phyloP scores from a whole-genome alignment of 2,113 vertebrate species.

The Nyctereutes procyonoides region DNA sequence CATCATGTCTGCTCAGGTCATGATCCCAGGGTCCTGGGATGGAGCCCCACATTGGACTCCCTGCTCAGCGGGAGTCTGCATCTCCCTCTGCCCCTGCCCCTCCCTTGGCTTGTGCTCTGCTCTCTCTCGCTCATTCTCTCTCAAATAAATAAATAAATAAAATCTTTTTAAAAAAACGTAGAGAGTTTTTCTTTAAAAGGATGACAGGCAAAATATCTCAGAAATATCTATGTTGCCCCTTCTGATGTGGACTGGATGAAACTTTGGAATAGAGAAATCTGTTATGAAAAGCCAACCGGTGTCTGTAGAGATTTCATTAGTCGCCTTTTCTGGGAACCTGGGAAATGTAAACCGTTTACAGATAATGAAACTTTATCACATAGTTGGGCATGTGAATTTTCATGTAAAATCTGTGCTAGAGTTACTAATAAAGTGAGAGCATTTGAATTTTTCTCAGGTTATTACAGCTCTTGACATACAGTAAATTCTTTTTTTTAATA shows the following conservation, averaged over 20 bases:
- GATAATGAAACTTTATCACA: neutral
- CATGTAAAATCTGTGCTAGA: neutral
- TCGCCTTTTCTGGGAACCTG: fast-evolving
- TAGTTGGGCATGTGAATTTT: neutral
- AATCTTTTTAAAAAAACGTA: neutral
- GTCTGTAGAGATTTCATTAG: neutral
- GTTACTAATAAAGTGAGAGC: neutral
- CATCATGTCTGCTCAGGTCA: no score
- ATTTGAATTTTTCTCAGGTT: neutral
- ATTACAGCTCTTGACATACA: neutral
- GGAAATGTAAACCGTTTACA: neutral
- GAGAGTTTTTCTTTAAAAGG: neutral
- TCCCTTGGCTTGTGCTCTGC: no score
- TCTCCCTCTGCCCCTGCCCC: no score
- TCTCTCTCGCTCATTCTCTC: no score
- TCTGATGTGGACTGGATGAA: neutral
- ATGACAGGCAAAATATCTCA: neutral
- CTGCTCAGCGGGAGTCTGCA: no score
- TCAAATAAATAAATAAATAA: no score
- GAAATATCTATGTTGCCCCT: neutral
- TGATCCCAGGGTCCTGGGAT: no score
- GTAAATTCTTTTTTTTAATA: neutral
- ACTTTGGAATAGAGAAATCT: neutral
- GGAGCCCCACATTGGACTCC: no score
- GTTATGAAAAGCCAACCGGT: neutral